These are phyloP conservation scores for Theonella swinhoei DNA, from an alignment of 37 sponge, comb jelly and placozoan genomes.

Conservation along the genomic window DNA sequence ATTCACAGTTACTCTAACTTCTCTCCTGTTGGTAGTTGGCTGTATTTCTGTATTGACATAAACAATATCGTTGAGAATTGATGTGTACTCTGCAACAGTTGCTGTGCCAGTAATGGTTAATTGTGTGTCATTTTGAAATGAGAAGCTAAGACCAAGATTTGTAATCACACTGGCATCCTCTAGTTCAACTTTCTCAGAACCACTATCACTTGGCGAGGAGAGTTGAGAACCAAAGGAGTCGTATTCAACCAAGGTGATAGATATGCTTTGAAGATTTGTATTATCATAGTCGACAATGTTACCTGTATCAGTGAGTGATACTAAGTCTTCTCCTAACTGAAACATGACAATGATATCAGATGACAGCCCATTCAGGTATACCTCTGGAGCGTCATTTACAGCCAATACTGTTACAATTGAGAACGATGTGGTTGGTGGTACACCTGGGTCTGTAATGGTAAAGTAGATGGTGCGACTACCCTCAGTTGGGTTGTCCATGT, in stretches of 20 bases:
- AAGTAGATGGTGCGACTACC: conserved; percentile 31
- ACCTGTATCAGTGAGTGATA: conserved; percentile 30
- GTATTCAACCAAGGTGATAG: conserved; percentile 39
- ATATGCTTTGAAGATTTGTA: conserved; percentile 1
- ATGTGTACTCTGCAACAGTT: conserved; percentile 32
- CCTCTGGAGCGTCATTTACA: conserved; percentile 65
- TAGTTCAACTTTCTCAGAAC: conserved; percentile 7
- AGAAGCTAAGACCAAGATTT: not conserved
- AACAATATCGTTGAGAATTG: conserved; percentile 28
- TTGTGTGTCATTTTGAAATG: not conserved
- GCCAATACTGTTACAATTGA: conserved; percentile 28
- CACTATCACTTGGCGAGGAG: conserved; percentile 26
- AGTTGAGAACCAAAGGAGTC: conserved; percentile 11
- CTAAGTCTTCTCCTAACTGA: not conserved
- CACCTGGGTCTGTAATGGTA: conserved; percentile 19
- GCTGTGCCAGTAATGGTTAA: conserved; percentile 30
- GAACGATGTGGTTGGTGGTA: conserved; percentile 1
- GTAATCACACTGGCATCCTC: not conserved
- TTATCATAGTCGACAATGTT: conserved; percentile 62
- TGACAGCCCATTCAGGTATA: conserved; percentile 50
- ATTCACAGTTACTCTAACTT: conserved; percentile 16
- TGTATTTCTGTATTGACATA: conserved; percentile 34
- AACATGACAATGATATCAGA: conserved; percentile 21
- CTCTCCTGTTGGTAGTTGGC: conserved; percentile 39
- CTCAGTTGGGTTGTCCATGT: conserved; percentile 25